Evolutionary conservation across 2,113 vertebrate species (phyloP), one percentile per base, ranked within the genome.

Genomic region (Gymnorhina tibicen): DNA sequence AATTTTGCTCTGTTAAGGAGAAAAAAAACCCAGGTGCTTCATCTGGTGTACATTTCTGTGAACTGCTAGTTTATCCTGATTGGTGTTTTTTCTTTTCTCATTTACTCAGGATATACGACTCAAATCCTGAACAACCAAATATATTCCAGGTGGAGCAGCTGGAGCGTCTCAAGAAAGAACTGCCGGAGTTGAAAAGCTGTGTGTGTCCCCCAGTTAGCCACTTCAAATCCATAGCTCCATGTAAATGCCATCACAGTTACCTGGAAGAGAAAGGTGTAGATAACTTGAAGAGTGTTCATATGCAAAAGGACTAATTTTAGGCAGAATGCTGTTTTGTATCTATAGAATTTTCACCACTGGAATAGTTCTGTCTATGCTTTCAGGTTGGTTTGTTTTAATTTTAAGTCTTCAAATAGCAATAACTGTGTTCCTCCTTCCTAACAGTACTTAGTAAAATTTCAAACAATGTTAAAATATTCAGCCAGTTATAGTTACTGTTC

Each of bases 111-210:
- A 99, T 99, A 97, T 99, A 99, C 12, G 99, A 99, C 30, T 98
- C 98, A 9, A 98, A 98, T 94, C 98, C 97, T 26, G 99, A 99
- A 89, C 98, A 99, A 93, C 97, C 98, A 72, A 99, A 99, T 97
- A 97, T 99, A 97, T 99, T 99, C 98, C 98, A 99, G 95, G 98
- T 99, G 96, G 99, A 99, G 94, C 99, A 99, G 93, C 97, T 99
- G 92, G 98, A 99, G 80, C 98, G 98, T 42, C 98, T 99, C 91
- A 98, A 98, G 94, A 98, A 98, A 60, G 99, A 99, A 13, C 97
- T 99, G 67, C 98, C 99, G 3, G 98, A 99, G 80, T 73, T 99
- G 30, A 99, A 99, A 94, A 99, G 97, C 96, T 98, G 98, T 59
- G 55, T 98, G 79, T 99, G 98, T 49, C 98, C 99, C 96, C 94